Base-by-base conservation (phyloP, 1,140 invertebrate species). In the Antheraea mylitta region DNA sequence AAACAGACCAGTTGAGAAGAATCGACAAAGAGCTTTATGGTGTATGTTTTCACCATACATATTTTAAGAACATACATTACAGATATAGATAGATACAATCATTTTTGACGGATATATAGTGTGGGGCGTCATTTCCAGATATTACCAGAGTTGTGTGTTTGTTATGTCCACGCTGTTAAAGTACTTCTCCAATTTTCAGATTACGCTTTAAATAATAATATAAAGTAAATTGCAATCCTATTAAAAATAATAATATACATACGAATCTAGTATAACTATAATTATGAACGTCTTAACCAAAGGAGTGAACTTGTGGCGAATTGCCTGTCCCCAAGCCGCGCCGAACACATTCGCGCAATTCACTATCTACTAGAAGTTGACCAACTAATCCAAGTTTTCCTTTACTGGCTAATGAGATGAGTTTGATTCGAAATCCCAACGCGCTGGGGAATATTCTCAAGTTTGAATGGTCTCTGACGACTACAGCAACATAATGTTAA, bases 371-470 rank as follows among this genome's bases (percentile, higher is more conserved):
- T 86, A 77, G 77, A 85, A 91, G 86, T 91, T 89, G 85, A 82
- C 86, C 84, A 90, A 91, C 89, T 91, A 91, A 91, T 91, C 85
- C 87, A 89, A 91, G 86, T 90, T 90, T 90, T 89, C 86, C 85
- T 85, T 82, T 86, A 86, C 86, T 73, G 75, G 76, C 86, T 91
- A 91, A 91, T 91, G 89, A 91, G 85, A 88, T 80, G 86, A 89
- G 87, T 91, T 91, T 89, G 86, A 91, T 90, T 89, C 81, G 86
- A 85, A 90, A 87, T 89, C 85, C 81, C 79, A 68, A 73, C 76
- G 79, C 75, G 76, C 75, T 77, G 38, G 68, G 71, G 76, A 80
- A 79, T 80, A 75, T 69, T 82, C 71, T 64, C 45, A 53, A 53
- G 76, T 82, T 81, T 82, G 78, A 78, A 77, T 75, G 69, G 69